phyloP scores from a whole-genome alignment of 2,113 vertebrate species.

The Octodon degus region DNA sequence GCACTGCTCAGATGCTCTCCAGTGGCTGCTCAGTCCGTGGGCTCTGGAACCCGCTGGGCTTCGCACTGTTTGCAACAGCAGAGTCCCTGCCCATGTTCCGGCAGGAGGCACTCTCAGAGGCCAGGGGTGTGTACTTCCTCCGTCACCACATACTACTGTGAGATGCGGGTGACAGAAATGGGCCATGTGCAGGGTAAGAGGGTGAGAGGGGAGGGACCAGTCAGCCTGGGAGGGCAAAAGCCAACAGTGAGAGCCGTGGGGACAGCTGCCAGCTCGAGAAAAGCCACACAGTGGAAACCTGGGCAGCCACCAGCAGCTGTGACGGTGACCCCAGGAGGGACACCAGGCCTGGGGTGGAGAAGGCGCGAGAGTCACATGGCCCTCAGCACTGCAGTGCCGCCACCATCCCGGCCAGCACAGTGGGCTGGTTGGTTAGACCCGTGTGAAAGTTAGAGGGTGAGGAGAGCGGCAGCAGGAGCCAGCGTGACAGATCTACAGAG shows the following conservation, averaged over 20 bases:
- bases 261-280: neutral
- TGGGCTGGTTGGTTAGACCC: neutral
- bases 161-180: neutral
- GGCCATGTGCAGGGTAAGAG: neutral
- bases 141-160: neutral
- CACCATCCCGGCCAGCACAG: neutral
- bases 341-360: neutral
- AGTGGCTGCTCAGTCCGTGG: neutral
- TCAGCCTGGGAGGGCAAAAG: neutral
- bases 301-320: neutral
- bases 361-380: neutral
- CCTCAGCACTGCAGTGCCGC: neutral
- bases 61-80: neutral
- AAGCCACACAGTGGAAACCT: neutral
- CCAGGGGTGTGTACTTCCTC: neutral
- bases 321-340: neutral
- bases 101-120: neutral
- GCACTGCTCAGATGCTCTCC: neutral
- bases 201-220: neutral
- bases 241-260: rapidly evolving
- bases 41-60: neutral
- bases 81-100: neutral
- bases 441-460: neutral
- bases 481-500: neutral
- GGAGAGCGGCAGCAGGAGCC: neutral